Conservation (phyloP, 37 sponge, comb jelly and placozoan genomes). For the Corticium candelabrum region DNA sequence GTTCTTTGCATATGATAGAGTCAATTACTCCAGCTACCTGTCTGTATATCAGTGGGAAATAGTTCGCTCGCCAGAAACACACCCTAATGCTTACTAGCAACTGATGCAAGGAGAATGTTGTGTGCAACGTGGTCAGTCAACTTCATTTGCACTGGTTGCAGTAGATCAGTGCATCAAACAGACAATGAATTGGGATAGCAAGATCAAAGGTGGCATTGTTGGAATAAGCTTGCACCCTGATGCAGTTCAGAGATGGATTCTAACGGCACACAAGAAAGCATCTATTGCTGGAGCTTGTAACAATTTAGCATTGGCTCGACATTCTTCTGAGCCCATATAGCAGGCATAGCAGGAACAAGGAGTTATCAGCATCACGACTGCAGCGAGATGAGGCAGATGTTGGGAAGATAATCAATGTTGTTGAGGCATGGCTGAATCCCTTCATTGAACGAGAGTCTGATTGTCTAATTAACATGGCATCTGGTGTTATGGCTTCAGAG, state of each 20-base stretch:
- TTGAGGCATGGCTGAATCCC: background rate
- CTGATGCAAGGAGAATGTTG: background rate
- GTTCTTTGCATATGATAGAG: too few species aligned
- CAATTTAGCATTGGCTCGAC: too few species aligned
- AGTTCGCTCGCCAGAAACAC: too few species aligned
- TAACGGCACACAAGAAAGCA: background rate
- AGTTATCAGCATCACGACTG: background rate
- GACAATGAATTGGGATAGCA: background rate
- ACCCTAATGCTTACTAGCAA: background rate
- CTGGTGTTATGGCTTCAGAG: too few species aligned
- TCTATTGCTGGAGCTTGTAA: background rate
- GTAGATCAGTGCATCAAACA: background rate
- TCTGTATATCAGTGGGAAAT: too few species aligned
- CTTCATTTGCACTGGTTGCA: background rate
- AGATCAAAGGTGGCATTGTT: background rate
- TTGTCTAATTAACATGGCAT: too few species aligned
- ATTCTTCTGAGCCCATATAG: too few species aligned
- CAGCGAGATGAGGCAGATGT: background rate
- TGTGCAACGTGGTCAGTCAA: background rate
- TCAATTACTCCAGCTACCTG: too few species aligned
- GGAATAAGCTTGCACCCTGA: background rate
- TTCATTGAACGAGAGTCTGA: too few species aligned
- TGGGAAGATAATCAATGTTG: background rate
- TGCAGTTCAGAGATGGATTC: background rate
- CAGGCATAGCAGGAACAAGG: too few species aligned